Conservation (phyloP, 53 echinoderm and acorn worm genomes). For the Temnopleurus reevesii region DNA sequence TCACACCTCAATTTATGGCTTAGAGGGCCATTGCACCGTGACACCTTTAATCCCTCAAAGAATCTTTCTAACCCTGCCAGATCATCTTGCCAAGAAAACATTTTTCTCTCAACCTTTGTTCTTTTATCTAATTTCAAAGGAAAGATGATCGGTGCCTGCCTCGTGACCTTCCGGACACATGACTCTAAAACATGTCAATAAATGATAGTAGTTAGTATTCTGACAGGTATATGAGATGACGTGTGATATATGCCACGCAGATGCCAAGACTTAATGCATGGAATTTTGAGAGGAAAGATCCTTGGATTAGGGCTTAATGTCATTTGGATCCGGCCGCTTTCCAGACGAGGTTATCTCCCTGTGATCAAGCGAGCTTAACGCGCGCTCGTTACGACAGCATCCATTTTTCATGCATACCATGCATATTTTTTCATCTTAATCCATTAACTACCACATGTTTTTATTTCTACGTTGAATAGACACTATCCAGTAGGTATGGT, state of each 20-base stretch:
- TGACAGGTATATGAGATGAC: background rate
- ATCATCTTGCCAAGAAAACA: no score
- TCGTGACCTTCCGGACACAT: background rate
- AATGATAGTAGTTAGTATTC: background rate
- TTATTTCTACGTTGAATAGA: no score
- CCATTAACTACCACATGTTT: no score
- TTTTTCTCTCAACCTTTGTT: background rate
- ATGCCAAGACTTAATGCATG: background rate
- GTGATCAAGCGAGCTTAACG: background rate
- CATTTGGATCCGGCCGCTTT: conserved; percentile 25
- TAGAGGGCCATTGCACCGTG: no score
- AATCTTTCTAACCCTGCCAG: no score
- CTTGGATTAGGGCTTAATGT: conserved; percentile 23
- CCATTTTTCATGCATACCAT: background rate
- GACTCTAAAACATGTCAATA: background rate
- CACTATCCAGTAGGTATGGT: no score
- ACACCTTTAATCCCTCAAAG: no score
- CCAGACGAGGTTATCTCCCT: background rate
- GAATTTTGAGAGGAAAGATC: conserved; percentile 17
- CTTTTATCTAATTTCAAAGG: background rate
- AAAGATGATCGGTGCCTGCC: no score
- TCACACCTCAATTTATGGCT: no score
- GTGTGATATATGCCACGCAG: conserved; percentile 35
- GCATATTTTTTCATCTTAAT: background rate
- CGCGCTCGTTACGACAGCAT: background rate